Percentiles rank a stretch among this genome's conserved stretches.
Evolutionary conservation across 2,888 invertebrate species (phyloP).

Genomic region (Teinopalpus imperialis): DNA sequence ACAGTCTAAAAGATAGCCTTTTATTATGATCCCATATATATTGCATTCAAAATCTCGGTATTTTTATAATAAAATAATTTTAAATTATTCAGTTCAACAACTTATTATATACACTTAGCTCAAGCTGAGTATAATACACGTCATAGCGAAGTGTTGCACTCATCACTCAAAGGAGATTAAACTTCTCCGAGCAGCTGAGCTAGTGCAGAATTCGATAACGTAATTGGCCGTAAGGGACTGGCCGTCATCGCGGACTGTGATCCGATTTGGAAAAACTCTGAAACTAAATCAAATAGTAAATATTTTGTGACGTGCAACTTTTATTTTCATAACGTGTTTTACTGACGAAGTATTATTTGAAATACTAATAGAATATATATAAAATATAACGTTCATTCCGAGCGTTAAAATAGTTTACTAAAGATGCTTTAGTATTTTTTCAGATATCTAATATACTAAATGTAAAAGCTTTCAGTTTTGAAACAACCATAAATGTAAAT

Average conservation of each 20-base stretch:
- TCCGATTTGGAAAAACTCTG: constrained; percentile 9
- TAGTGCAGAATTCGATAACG: constrained; percentile 42
- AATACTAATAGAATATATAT: too few species aligned
- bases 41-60: too few species aligned
- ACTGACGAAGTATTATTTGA: too few species aligned
- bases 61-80: too few species aligned
- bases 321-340: too few species aligned
- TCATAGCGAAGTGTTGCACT: constrained; percentile 45
- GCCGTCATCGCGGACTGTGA: constrained; percentile 42
- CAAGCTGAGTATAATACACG: constrained; percentile 30
- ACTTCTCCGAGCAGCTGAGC: constrained; percentile 49
- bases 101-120: not conserved
- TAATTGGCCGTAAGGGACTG: constrained; percentile 42
- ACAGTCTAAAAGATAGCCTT: too few species aligned
- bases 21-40: too few species aligned
- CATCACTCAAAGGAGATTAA: constrained; percentile 65
- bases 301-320: constrained; percentile 2
- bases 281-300: constrained; percentile 4
- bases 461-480: too few species aligned
- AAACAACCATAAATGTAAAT: too few species aligned
- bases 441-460: constrained; percentile 2
- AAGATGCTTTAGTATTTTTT: too few species aligned
- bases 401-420: too few species aligned
- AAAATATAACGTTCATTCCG: too few species aligned
- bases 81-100: not conserved